phyloP scores from a whole-genome alignment of 1,140 invertebrate genomes.

The Drosophila murphyi region DNA sequence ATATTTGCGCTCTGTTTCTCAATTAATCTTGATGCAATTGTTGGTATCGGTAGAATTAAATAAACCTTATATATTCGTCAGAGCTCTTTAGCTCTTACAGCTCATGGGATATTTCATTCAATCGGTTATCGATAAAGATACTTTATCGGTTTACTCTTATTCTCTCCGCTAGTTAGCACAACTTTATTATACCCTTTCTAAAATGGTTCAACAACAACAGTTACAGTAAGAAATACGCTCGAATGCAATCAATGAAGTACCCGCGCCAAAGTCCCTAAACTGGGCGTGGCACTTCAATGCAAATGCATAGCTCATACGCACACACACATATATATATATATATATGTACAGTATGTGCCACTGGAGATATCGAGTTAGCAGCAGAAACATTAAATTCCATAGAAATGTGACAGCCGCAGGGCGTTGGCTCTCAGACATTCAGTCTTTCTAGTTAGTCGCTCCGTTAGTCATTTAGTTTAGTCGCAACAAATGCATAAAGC shows the following conservation, averaged over 20 bases:
- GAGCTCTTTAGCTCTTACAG: no score
- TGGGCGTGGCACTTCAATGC: slow-evolving; percentile 39
- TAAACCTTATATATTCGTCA: no score
- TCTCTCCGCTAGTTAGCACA: no score
- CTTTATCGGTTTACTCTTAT: no score
- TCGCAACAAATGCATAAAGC: neutral
- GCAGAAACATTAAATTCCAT: slow-evolving; percentile 44
- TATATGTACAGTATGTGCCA: slow-evolving; percentile 20
- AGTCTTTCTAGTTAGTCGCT: slow-evolving; percentile 1
- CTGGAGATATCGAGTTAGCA: slow-evolving; percentile 53
- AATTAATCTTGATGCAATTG: no score
- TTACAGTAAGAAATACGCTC: slow-evolving; percentile 45
- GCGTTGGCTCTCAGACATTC: slow-evolving; percentile 25
- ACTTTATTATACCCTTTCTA: no score
- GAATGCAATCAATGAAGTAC: slow-evolving; percentile 71
- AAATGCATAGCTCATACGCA: slow-evolving; percentile 24
- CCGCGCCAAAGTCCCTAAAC: slow-evolving; percentile 16
- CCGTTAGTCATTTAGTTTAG: neutral
- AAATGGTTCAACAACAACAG: slow-evolving; percentile 35
- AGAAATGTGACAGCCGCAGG: slow-evolving; percentile 49
- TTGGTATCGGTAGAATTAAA: no score
- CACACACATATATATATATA: neutral
- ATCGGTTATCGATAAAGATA: no score
- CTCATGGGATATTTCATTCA: no score
- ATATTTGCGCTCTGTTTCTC: no score